These are phyloP conservation scores for Littorina saxatilis DNA, from an alignment of 1,140 invertebrate species.

Conservation along the genomic window DNA sequence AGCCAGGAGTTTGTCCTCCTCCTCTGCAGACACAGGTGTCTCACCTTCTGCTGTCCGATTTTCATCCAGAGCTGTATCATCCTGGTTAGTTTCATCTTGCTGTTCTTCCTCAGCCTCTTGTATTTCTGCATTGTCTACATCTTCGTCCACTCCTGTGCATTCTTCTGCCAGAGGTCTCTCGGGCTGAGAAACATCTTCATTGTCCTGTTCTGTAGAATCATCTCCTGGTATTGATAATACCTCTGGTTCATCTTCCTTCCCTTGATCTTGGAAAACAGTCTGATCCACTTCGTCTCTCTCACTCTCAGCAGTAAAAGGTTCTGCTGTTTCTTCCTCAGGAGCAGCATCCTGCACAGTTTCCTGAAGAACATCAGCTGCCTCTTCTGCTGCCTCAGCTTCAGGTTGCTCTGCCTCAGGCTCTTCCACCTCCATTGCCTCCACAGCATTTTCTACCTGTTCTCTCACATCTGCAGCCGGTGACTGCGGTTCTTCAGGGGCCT, in stretches of 20 bases:
- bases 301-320: slow-evolving; percentile 1
- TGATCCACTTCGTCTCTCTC: slow-evolving; percentile 35
- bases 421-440: slow-evolving; percentile 7
- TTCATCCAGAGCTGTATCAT: slow-evolving; percentile 48
- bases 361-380: not conserved
- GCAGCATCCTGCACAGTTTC: not conserved
- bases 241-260: slow-evolving; percentile 36
- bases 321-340: not conserved
- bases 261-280: slow-evolving; percentile 36
- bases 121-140: not conserved
- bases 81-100: slow-evolving; percentile 42
- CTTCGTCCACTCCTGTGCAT: not conserved
- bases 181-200: slow-evolving; percentile 29
- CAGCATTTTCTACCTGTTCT: not conserved
- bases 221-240: not conserved
- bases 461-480: not conserved
- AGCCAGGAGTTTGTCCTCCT: not conserved
- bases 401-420: not conserved
- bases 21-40: not conserved
- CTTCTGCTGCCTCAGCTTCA: not conserved
- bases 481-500: not conserved
- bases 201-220: slow-evolving; percentile 36
- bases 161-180: not conserved
- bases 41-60: slow-evolving; percentile 43
- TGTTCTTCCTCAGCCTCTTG: slow-evolving; percentile 42